phyloP scores from a whole-genome alignment of 2,113 vertebrate genomes.

The Ammodytes dubius region DNA sequence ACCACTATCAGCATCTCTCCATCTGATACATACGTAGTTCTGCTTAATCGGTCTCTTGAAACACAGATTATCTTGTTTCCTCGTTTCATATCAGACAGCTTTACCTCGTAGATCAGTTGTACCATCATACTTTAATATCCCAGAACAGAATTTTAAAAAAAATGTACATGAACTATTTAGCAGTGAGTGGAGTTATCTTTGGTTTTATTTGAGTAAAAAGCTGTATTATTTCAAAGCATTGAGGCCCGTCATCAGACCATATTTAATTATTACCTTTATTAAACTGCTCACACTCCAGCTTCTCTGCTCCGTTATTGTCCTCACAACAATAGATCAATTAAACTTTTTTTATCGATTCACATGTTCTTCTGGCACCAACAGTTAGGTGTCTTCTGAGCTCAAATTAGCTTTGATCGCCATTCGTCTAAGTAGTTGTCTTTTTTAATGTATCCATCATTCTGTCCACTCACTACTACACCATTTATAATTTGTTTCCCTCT shows the following conservation, averaged over 20 bases:
- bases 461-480: background rate
- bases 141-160: background rate
- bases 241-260: background rate
- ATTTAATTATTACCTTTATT: background rate
- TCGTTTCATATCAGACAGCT: background rate
- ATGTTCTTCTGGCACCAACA: background rate
- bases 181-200: background rate
- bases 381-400: background rate
- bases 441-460: background rate
- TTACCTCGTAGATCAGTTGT: background rate
- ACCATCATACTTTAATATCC: background rate
- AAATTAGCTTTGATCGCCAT: background rate
- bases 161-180: background rate
- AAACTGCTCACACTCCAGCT: background rate
- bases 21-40: constrained; percentile 6
- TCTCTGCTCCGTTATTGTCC: too few species aligned
- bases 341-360: background rate
- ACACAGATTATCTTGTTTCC: background rate
- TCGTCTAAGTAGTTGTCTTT: background rate
- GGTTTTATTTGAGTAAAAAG: background rate
- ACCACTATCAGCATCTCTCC: background rate
- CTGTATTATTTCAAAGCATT: background rate
- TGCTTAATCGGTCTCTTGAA: constrained; percentile 4
- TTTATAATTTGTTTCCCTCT: background rate
- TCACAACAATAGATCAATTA: background rate